Evolutionary conservation across 2,888 invertebrate species (phyloP).

Genomic region (Amphiduros pacificus): DNA sequence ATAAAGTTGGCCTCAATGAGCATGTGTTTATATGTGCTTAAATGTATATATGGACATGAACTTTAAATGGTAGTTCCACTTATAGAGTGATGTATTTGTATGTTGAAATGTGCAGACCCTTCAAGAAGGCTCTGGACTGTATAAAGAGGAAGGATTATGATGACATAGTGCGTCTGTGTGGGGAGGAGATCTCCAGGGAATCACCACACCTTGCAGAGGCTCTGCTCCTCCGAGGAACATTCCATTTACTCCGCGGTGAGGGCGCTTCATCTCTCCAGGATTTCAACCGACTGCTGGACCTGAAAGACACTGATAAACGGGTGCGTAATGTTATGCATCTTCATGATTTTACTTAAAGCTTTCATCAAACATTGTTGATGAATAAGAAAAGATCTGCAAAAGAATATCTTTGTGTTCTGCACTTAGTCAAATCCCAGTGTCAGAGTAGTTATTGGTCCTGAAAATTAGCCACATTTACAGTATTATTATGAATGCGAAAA

Average conservation of each 20-base stretch:
- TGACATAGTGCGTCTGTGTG: constrained; percentile 77
- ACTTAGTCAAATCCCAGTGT: too few species aligned
- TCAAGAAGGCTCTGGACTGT: constrained; percentile 72
- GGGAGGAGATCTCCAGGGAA: constrained; percentile 69
- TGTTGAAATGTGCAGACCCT: too few species aligned
- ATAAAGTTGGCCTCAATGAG: too few species aligned
- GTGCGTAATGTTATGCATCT: constrained; percentile 9
- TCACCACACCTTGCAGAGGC: constrained; percentile 61
- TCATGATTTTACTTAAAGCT: too few species aligned
- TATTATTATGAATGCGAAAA: too few species aligned
- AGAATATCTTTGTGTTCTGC: too few species aligned
- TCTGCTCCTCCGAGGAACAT: constrained; percentile 79
- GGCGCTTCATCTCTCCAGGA: constrained; percentile 58
- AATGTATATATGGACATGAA: too few species aligned
- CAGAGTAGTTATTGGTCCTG: too few species aligned
- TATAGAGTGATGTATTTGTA: not conserved
- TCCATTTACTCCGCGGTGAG: constrained; percentile 75
- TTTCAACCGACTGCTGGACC: constrained; percentile 62
- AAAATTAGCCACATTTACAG: too few species aligned
- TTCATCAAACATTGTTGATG: not conserved
- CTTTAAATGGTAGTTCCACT: not conserved
- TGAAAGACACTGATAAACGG: constrained; percentile 28
- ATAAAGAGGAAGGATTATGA: constrained; percentile 75
- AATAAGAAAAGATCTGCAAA: not conserved
- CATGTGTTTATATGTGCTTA: too few species aligned